Evolutionary conservation across 1,140 invertebrate species (phyloP).

Genomic region (Ceratosolen fusciceps): DNA sequence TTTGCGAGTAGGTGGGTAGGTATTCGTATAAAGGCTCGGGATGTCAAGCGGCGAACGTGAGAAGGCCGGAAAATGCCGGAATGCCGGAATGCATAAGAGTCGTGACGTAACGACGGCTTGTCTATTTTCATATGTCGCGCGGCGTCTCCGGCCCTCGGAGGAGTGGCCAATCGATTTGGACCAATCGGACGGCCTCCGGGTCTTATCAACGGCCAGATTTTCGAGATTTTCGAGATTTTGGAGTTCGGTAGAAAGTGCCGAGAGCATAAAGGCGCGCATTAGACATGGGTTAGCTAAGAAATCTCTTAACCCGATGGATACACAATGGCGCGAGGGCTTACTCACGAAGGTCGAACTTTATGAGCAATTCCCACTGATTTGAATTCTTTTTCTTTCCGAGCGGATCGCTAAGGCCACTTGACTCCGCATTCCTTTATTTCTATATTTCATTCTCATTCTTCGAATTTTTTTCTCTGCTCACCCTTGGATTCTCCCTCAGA

Average conservation of each 20-base stretch:
- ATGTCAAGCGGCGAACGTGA: slow-evolving; percentile 22
- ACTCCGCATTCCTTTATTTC: no score
- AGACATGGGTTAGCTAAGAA: background rate
- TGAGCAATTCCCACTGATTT: background rate
- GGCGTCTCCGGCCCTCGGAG: background rate
- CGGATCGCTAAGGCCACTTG: background rate
- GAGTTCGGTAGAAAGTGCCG: background rate
- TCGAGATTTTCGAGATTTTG: no score
- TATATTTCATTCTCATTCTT: no score
- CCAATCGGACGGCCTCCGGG: slow-evolving; percentile 7
- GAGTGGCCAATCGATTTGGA: slow-evolving; percentile 40
- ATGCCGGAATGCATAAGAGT: background rate
- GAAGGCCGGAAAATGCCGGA: no score
- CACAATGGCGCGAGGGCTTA: background rate
- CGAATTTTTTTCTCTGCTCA: no score
- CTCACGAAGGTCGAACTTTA: background rate
- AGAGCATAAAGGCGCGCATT: background rate
- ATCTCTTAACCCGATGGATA: background rate
- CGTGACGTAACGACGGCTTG: slow-evolving; percentile 34
- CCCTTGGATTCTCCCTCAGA: no score
- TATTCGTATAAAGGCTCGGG: slow-evolving; percentile 51
- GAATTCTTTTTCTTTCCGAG: background rate
- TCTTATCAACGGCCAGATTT: background rate
- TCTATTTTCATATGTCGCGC: slow-evolving; percentile 32
- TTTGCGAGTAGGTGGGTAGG: slow-evolving; percentile 55